Evolutionary conservation across 2,888 invertebrate genomes (phyloP).

Genomic region (Lasioglossum lativentre): DNA sequence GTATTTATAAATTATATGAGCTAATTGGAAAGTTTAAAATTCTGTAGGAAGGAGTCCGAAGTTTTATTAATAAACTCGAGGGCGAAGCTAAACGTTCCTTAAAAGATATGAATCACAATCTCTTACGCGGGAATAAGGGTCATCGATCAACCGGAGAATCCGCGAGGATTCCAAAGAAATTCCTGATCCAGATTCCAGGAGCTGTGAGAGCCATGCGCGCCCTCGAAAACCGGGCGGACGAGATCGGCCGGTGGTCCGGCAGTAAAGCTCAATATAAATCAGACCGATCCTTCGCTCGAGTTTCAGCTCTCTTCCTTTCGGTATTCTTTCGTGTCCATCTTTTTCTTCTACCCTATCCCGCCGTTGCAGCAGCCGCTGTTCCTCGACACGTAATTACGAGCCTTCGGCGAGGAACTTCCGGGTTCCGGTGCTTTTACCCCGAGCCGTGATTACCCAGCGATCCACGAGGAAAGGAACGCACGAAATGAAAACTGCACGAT

Average conservation of each 20-base stretch:
- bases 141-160: slow-evolving; percentile 60
- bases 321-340: slow-evolving; percentile 61
- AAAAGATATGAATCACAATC: slow-evolving; percentile 46
- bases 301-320: slow-evolving; percentile 44
- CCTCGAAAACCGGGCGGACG: slow-evolving; percentile 55
- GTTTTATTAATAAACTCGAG: slow-evolving; percentile 31
- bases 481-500: slow-evolving; percentile 54
- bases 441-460: slow-evolving; percentile 49
- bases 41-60: not conserved
- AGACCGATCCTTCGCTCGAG: slow-evolving; percentile 54
- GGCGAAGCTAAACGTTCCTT: not conserved
- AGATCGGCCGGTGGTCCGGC: slow-evolving; percentile 57
- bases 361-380: slow-evolving; percentile 29
- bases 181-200: slow-evolving; percentile 61
- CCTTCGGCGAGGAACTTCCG: slow-evolving; percentile 58
- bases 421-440: slow-evolving; percentile 48
- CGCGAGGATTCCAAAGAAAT: slow-evolving; percentile 62
- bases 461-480: slow-evolving; percentile 51
- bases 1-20: too few relatives aligned
- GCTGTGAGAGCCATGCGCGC: slow-evolving; percentile 47
- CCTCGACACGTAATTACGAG: slow-evolving; percentile 73
- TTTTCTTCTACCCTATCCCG: slow-evolving; percentile 36
- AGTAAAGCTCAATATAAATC: slow-evolving; percentile 71
- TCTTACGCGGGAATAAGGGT: slow-evolving; percentile 42
- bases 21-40: not conserved